Base-by-base conservation (phyloP, 2,888 invertebrate species). In the Leptinotarsa peninsularis region DNA sequence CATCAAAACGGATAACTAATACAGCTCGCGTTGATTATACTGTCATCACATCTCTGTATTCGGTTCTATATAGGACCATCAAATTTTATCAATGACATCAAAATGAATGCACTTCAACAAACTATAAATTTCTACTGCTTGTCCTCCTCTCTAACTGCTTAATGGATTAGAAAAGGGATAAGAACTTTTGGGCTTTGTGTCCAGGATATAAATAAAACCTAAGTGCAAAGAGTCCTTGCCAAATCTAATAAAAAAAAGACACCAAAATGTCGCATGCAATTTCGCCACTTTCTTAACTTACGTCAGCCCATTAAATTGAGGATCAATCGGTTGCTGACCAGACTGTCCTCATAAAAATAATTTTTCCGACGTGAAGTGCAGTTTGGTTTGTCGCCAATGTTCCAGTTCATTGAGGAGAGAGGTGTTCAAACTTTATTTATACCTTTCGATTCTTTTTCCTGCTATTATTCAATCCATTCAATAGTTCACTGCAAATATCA, bases 251-350 rank as follows among this genome's bases (percentile, higher is more conserved):
- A 75, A 74, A 76, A 23, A 63, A 67, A 74, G 73, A 75, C 72
- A 74, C 76, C 67, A 73, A 75, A 70, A 76, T 71, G 71, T 71
- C 73, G 66, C 68, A 71, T 63, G 76, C 76, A 74, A 77, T 77
- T 76, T 75, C 71, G 66, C 71, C 74, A 72, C 72, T 76, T 77
- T 73, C 71, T 52, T 68, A 77, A 72, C 67, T 75, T 67, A 72
- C 50, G 67, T 72, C 66, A 50, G 66, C 15, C 71, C 49, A 58
- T 75, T 66, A 67, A 75, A 27, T 67, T 54, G 63, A 67, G 67
- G 76, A 74, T 78, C 76, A 76, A 74, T 71, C 68, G 72, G 60
- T 52, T 74, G 76, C 77, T 75, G 77, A 78, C 75, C 73, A 74
- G 50, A 72, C 76, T 21, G 49, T 75, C 66, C 56, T 60, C 71